Percentiles rank a stretch among this genome's conserved stretches.
Evolutionary conservation across 2,113 vertebrate species (phyloP).

Genomic region (Sialia sialis): DNA sequence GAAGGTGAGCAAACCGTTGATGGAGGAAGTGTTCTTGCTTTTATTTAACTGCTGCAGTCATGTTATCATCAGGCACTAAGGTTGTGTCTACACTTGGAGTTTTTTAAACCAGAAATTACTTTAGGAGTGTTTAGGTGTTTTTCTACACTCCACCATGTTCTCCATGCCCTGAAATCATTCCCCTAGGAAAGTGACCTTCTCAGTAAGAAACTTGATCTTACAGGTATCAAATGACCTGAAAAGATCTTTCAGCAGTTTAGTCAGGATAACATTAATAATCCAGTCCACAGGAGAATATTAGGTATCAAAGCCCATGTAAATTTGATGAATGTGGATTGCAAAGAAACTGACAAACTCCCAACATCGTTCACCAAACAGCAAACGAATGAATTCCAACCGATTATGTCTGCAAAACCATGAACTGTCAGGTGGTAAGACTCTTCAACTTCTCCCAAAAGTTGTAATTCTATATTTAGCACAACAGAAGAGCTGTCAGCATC

Average conservation of each 20-base stretch:
- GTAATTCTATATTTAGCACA: neutral
- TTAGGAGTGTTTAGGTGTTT: neutral
- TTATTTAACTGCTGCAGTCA: neutral
- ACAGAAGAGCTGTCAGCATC: neutral
- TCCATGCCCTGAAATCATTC: neutral
- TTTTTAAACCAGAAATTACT: neutral
- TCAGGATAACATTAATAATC: constrained; percentile 3
- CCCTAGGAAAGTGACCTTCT: constrained; percentile 1
- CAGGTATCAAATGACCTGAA: neutral
- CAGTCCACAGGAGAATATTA: neutral
- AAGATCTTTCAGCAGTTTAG: constrained; percentile 20
- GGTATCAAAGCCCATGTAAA: neutral
- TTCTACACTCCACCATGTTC: neutral
- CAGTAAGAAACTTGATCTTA: neutral
- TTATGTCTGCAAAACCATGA: neutral
- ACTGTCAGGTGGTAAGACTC: neutral
- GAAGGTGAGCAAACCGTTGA: neutral
- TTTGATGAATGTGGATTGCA: neutral
- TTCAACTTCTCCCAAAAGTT: neutral
- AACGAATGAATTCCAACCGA: neutral
- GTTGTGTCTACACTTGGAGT: neutral
- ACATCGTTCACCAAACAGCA: neutral
- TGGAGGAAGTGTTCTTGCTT: neutral
- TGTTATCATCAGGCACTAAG: neutral
- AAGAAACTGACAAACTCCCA: neutral